phyloP scores from a whole-genome alignment of 2,113 vertebrate genomes.

The Chaetodon auriga region DNA sequence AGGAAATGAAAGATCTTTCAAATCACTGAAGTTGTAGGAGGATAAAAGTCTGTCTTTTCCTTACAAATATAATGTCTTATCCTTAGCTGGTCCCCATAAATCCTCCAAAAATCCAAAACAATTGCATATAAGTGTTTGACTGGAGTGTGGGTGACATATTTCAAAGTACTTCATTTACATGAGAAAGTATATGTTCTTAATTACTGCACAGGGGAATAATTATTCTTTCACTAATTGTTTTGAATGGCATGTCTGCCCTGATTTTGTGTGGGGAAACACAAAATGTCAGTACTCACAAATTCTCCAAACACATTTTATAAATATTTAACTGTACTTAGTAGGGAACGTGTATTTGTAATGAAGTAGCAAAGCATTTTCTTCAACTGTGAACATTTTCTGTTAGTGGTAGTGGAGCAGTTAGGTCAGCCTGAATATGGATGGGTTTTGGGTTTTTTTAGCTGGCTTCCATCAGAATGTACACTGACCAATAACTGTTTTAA shows the following conservation, averaged over 20 bases:
- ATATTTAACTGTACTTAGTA: background rate
- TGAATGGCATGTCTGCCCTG: background rate
- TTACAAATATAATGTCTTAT: background rate
- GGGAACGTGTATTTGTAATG: background rate
- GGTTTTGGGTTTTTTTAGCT: no score
- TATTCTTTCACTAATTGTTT: background rate
- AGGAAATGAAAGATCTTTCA: background rate
- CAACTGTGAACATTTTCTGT: background rate
- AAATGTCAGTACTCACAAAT: background rate
- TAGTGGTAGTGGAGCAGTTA: background rate
- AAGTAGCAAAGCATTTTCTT: background rate
- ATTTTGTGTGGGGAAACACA: background rate
- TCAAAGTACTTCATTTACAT: background rate
- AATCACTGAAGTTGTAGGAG: background rate
- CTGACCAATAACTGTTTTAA: no score
- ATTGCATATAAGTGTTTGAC: background rate
- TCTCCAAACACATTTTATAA: background rate
- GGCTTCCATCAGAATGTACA: no score
- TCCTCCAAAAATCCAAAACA: background rate
- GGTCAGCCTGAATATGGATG: no score
- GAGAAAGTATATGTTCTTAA: background rate
- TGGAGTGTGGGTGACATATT: background rate
- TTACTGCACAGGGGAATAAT: background rate
- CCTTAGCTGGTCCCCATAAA: background rate
- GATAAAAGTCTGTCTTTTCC: background rate